Conservation (phyloP, 1,140 invertebrate genomes). For the Zaprionus nigranus region DNA sequence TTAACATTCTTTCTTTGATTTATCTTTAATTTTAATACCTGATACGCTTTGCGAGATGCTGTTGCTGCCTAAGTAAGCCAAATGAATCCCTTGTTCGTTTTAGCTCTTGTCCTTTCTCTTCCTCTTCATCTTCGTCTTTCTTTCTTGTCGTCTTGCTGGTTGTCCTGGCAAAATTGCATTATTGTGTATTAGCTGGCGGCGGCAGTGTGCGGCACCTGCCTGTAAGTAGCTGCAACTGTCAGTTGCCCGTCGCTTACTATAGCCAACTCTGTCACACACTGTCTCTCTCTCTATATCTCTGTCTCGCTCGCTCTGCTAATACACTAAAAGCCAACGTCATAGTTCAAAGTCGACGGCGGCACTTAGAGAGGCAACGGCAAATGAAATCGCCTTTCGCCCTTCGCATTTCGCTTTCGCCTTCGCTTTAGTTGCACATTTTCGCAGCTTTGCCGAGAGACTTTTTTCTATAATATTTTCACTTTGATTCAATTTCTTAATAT, state of each 20-base stretch:
- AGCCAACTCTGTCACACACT: too few species aligned
- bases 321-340: constrained; percentile 79
- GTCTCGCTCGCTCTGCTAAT: constrained; percentile 61
- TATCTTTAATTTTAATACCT: constrained; percentile 5
- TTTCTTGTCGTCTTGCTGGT: constrained; percentile 22
- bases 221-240: constrained; percentile 47
- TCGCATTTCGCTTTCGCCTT: not conserved
- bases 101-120: constrained; percentile 26
- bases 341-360: constrained; percentile 72
- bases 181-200: constrained; percentile 67
- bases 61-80: constrained; percentile 65
- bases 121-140: not conserved
- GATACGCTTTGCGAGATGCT: constrained; percentile 5
- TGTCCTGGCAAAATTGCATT: constrained; percentile 73
- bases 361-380: constrained; percentile 60
- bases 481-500: constrained; percentile 83
- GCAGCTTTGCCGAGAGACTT: constrained; percentile 28
- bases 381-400: constrained; percentile 57
- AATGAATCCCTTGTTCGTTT: constrained; percentile 66
- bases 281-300: not conserved
- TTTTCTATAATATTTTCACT: constrained; percentile 72
- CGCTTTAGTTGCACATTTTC: constrained; percentile 13
- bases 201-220: constrained; percentile 20
- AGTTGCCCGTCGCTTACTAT: not conserved
- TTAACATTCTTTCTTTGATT: constrained; percentile 13